Evolutionary conservation across 1,140 invertebrate species (phyloP).

Genomic region (Solen grandis): DNA sequence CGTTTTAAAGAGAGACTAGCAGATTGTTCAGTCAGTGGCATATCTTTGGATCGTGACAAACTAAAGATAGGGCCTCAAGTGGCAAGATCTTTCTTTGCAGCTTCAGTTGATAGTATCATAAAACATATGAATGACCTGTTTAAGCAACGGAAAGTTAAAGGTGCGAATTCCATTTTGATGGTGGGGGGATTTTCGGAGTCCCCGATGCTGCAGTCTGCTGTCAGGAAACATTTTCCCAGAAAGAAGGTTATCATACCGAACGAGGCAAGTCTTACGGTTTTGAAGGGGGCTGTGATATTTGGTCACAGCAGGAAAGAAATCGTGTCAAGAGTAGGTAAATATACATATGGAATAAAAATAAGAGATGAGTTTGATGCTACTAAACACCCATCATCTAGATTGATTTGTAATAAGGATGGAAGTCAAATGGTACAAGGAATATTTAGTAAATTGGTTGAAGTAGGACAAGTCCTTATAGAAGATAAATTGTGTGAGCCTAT

Average conservation of each 20-base stretch:
- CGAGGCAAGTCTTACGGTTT: conserved; percentile 57
- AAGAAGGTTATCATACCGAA: conserved; percentile 48
- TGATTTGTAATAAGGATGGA: conserved; percentile 67
- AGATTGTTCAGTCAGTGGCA: too few species aligned
- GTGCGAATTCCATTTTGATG: conserved; percentile 54
- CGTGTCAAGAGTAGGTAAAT: conserved; percentile 50
- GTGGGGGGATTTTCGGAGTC: conserved; percentile 66
- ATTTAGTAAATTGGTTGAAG: conserved; percentile 82
- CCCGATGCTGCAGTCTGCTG: conserved; percentile 39
- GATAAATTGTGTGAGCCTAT: conserved; percentile 73
- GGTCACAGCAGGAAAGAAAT: conserved; percentile 53
- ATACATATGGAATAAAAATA: conserved; percentile 56
- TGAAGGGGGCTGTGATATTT: conserved; percentile 62
- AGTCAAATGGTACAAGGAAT: conserved; percentile 81
- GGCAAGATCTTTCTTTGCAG: neutral
- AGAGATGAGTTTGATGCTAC: conserved; percentile 39
- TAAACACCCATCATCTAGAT: conserved; percentile 77
- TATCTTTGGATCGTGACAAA: conserved; percentile 11
- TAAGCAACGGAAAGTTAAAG: neutral
- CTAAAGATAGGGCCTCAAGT: conserved; percentile 8
- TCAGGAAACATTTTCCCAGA: conserved; percentile 33
- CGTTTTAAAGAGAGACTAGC: neutral
- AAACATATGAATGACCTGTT: conserved; percentile 4
- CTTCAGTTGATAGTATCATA: neutral
- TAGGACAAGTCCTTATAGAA: conserved; percentile 79